Conservation (phyloP, 23 tunicate genomes). For the Halocynthia aurantium region DNA sequence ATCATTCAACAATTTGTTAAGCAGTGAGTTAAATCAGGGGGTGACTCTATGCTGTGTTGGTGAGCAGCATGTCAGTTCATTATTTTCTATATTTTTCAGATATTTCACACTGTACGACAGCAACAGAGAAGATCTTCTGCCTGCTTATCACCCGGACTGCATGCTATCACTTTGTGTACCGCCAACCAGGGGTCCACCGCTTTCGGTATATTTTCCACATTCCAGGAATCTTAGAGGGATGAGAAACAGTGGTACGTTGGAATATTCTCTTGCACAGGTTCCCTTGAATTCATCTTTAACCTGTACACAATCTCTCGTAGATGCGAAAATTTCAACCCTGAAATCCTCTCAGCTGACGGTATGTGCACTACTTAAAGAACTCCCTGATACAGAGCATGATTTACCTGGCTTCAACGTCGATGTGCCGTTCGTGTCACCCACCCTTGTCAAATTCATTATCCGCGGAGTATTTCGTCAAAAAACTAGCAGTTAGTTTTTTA, state of each 20-base stretch:
- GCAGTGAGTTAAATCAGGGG: constrained; percentile 22
- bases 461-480: constrained; percentile 56
- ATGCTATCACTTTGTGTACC: constrained; percentile 44
- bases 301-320: background rate
- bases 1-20: constrained; percentile 44
- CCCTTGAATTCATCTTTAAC: background rate
- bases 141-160: constrained; percentile 43
- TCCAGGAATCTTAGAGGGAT: constrained; percentile 37
- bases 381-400: constrained; percentile 43
- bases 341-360: constrained; percentile 16
- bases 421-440: constrained; percentile 51
- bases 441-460: constrained; percentile 50
- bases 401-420: constrained; percentile 41
- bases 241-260: constrained; percentile 21
- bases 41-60: background rate
- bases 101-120: constrained; percentile 52
- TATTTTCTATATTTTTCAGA: constrained; percentile 17
- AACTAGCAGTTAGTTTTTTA: background rate
- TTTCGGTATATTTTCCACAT: constrained; percentile 23
- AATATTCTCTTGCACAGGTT: background rate
- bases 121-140: constrained; percentile 22
- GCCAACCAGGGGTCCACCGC: constrained; percentile 49
- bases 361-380: constrained; percentile 22
- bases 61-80: background rate
- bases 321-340: constrained; percentile 21